Evolutionary conservation across 1,140 invertebrate species (phyloP).

Genomic region (Drosophila azteca): DNA sequence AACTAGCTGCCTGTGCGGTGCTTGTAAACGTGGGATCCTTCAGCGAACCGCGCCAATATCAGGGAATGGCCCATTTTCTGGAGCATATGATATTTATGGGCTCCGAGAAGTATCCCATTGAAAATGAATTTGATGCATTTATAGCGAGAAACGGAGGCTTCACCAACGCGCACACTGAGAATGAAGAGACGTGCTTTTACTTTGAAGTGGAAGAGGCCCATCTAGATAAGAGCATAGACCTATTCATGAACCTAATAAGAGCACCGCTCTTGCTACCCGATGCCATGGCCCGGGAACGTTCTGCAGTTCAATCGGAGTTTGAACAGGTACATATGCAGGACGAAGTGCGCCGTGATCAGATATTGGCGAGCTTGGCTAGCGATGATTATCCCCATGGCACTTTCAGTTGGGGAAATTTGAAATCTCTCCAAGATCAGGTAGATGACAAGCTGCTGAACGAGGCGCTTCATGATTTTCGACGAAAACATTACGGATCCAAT

Average conservation of each 20-base stretch:
- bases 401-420: slow-evolving; percentile 93
- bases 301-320: slow-evolving; percentile 93
- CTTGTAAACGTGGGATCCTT: slow-evolving; percentile 89
- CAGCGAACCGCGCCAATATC: slow-evolving; percentile 89
- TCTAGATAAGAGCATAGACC: slow-evolving; percentile 89
- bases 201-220: slow-evolving; percentile 93
- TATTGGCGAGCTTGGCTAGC: slow-evolving; percentile 88
- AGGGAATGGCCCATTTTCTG: slow-evolving; percentile 95
- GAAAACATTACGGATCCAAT: slow-evolving; percentile 93
- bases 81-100: slow-evolving; percentile 99
- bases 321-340: slow-evolving; percentile 65
- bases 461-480: slow-evolving; percentile 90
- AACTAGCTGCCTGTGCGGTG: slow-evolving; percentile 88
- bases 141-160: slow-evolving; percentile 91
- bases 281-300: slow-evolving; percentile 93
- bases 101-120: slow-evolving; percentile 92
- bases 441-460: slow-evolving; percentile 87
- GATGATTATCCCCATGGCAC: slow-evolving; percentile 89
- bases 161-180: slow-evolving; percentile 93
- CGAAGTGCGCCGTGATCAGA: slow-evolving; percentile 86
- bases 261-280: slow-evolving; percentile 92
- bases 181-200: slow-evolving; percentile 93
- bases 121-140: slow-evolving; percentile 93
- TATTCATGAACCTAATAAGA: slow-evolving; percentile 96
- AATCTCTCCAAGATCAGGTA: slow-evolving; percentile 89